Evolutionary conservation across 2,113 vertebrate genomes (phyloP), one percentile per base, ranked within the genome.

Genomic region (Microcebus murinus): DNA sequence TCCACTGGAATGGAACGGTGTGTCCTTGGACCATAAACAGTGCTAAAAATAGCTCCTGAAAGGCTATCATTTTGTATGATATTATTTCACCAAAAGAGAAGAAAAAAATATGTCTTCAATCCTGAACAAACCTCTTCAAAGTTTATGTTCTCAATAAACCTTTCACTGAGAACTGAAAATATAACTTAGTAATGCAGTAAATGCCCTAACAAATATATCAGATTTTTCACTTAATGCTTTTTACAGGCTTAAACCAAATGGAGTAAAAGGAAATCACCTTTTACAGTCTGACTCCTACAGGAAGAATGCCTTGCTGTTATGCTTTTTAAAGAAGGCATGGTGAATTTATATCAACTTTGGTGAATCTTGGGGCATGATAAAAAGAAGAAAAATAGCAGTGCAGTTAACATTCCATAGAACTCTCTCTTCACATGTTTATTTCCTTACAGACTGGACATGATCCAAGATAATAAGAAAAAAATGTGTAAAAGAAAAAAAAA

Each of bases 151-250:
- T 98, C 97, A 97, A 98, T 98, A 98, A 98, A 99, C 97, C 98
- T 98, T 98, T 98, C 98, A 98, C 96, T 98, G 95, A 98, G 97
- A 98, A 98, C 95, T 97, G 98, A 98, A 99, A 99, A 98, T 98
- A 98, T 98, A 98, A 98, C 98, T 98, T 98, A 98, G 98, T 97
- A 98, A 98, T 98, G 98, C 98, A 98, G 97, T 98, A 98, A 98
- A 98, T 98, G 97, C 98, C 97, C 97, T 98, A 98, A 99, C 98
- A 98, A 99, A 98, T 98, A 98, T 97, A 99, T 98, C 98, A 98
- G 98, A 98, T 99, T 99, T 98, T 99, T 98, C 98, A 98, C 98
- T 98, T 99, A 98, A 98, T 99, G 98, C 98, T 98, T 99, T 99
- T 99, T 99, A 98, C 95, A 98, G 98, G 98, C 98, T 99, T 99